phyloP scores from a whole-genome alignment of 2,797 vertebrate genomes.

The Macropus fuliginosus region DNA sequence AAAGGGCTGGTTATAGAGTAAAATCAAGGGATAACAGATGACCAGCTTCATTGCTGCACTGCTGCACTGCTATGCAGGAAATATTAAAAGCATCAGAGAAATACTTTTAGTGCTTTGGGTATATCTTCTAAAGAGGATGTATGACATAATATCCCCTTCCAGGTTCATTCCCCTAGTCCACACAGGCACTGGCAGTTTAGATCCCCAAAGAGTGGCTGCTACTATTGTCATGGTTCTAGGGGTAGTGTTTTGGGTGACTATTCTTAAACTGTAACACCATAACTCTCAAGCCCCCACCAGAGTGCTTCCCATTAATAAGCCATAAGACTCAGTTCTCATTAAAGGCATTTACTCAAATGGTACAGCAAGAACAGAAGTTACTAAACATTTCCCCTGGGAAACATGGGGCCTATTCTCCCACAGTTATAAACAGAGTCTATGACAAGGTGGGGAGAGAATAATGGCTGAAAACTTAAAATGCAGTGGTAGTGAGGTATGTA shows the following conservation, averaged over 20 bases:
- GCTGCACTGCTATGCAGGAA: neutral
- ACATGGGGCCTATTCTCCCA: neutral
- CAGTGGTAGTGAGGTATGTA: neutral
- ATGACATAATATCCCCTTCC: neutral
- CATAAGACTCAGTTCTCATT: neutral
- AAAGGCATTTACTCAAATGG: neutral
- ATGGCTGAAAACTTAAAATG: neutral
- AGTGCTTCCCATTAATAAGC: neutral
- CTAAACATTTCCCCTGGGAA: neutral
- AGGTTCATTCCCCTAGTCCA: neutral
- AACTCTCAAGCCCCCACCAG: neutral
- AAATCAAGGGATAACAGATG: neutral
- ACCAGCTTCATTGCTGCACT: neutral
- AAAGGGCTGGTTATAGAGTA: neutral
- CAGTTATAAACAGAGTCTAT: neutral
- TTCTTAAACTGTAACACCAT: neutral
- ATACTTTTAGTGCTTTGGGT: neutral
- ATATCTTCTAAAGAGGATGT: neutral
- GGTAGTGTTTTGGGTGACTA: neutral
- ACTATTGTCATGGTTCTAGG: neutral
- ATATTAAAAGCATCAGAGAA: neutral
- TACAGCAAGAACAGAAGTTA: neutral
- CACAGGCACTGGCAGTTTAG: neutral
- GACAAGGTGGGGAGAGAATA: neutral
- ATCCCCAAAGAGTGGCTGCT: neutral